Conservation (phyloP, 2,113 vertebrate species). For the Microcebus griseorufus region DNA sequence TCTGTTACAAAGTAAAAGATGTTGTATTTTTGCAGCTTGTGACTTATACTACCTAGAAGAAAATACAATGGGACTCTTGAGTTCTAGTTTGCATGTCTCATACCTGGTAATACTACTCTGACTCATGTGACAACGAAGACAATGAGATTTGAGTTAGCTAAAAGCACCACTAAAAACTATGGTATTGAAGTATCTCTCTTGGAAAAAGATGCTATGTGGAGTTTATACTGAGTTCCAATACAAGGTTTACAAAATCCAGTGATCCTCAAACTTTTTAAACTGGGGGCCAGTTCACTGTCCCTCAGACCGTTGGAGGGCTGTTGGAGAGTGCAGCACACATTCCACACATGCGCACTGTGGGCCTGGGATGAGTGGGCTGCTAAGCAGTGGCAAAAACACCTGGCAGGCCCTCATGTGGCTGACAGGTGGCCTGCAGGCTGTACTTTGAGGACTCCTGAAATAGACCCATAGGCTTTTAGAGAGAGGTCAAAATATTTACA, state of each 20-base stretch:
- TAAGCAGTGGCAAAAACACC: too few species aligned
- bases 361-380: too few species aligned
- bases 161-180: neutral
- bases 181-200: neutral
- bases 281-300: too few species aligned
- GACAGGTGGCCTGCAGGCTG: too few species aligned
- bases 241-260: neutral
- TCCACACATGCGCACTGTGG: too few species aligned
- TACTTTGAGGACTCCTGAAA: neutral
- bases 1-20: neutral
- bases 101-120: neutral
- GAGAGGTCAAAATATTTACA: neutral
- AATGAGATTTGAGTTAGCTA: neutral
- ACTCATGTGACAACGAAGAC: neutral
- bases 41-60: neutral
- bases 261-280: too few species aligned
- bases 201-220: neutral
- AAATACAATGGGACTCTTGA: neutral
- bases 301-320: too few species aligned
- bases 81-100: neutral
- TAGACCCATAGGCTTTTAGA: neutral
- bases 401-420: too few species aligned
- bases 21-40: neutral
- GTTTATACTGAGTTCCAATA: neutral
- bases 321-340: too few species aligned